Base-by-base conservation (phyloP, 2,888 invertebrate genomes). In the Zaprionus obscuricornis region DNA sequence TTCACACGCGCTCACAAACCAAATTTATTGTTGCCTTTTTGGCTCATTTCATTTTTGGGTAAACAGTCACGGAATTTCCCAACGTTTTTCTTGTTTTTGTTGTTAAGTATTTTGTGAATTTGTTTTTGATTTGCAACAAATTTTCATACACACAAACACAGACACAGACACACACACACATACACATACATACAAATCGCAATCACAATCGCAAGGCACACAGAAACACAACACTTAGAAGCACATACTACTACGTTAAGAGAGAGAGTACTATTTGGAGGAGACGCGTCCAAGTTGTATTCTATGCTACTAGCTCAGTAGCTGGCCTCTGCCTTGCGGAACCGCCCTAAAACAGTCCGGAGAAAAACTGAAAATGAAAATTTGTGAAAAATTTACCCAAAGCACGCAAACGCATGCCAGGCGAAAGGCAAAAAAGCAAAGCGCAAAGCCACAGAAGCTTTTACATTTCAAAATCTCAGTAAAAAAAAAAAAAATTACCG, bases 311-410 rank as follows among this genome's bases (percentile, higher is more conserved):
- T 76, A 51, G 42, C 63, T 74, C 51, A 24, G 43, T 55, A 27
- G 47, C 68, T 72, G 72, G 75, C 76, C 73, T 71, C 89, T 89
- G 89, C 87, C 88, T 72, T 90, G 90, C 90, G 90, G 90, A 90
- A 90, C 90, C 90, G 90, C 90, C 90, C 90, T 90, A 90, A 82
- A 90, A 90, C 90, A 89, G 90, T 89, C 89, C 83, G 72, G 87
- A 89, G 89, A 88, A 90, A 87, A 90, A 89, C 89, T 90, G 88
- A 87, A 89, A 89, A 88, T 89, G 88, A 87, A 88, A 90, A 87
- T 88, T 88, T 87, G 88, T 87, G 87, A 88, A 82, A 86, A 82
- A 86, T 87, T 88, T 85, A 87, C 83, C 87, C 86, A 87, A 76
- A 85, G 85, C 86, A 70, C 74, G 68, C 67, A 72, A 69, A 76